These are phyloP conservation scores for Patagioenas fasciata DNA, from an alignment of 2,113 vertebrate species.

Conservation along the genomic window DNA sequence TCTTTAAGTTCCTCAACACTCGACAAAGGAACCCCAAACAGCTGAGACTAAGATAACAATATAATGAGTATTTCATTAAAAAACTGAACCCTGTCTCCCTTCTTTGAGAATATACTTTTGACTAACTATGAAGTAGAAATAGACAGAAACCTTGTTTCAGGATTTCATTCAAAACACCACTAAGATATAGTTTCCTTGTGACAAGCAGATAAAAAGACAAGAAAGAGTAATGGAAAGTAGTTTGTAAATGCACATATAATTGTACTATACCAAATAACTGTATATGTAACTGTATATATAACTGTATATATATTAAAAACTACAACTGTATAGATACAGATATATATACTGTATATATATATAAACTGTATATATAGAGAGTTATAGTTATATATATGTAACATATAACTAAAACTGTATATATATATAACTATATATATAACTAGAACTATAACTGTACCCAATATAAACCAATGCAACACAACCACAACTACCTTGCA, in stretches of 20 bases:
- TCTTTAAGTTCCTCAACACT: background rate
- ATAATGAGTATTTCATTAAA: slow-evolving; percentile 1
- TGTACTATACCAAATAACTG: no score
- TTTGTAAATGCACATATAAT: background rate
- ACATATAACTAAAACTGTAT: no score
- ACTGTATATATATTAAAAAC: no score
- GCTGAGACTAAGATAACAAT: background rate
- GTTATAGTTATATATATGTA: no score
- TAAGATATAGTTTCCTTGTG: background rate
- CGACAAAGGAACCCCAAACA: background rate
- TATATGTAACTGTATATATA: no score
- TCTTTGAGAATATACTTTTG: background rate
- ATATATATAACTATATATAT: no score
- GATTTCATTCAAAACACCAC: background rate
- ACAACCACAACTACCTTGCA: background rate
- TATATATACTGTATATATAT: no score
- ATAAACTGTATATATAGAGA: no score
- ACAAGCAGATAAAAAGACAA: background rate
- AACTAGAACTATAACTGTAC: no score
- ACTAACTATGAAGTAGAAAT: background rate
- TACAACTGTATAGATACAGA: no score
- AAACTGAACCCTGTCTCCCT: background rate
- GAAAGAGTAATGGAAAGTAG: background rate
- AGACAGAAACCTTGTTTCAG: background rate
- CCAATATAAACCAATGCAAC: background rate